These are phyloP conservation scores for Ameiurus melas DNA, from an alignment of 2,113 vertebrate genomes.

Conservation along the genomic window DNA sequence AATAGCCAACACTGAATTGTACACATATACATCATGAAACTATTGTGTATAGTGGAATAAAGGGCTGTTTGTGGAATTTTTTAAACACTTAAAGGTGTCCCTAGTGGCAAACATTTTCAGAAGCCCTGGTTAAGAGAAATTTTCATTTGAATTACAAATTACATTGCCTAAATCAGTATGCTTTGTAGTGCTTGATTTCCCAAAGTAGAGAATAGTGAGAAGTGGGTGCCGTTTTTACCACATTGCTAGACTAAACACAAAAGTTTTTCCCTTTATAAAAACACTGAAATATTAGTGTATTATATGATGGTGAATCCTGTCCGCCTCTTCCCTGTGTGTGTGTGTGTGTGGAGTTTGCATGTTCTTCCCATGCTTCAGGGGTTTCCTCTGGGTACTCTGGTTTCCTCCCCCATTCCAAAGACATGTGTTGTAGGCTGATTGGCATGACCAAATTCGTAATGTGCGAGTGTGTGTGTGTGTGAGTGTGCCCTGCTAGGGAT, in stretches of 20 bases:
- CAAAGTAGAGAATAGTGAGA: neutral
- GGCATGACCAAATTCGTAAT: no score
- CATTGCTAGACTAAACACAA: neutral
- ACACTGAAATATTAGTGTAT: neutral
- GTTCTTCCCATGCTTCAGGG: no score
- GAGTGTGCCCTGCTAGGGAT: no score
- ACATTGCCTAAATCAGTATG: neutral
- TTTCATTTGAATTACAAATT: neutral
- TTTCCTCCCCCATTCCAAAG: no score
- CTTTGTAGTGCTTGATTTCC: neutral
- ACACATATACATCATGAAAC: neutral
- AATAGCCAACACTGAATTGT: neutral
- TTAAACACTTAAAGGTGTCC: neutral
- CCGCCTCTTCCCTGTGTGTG: no score
- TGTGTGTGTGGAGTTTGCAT: no score
- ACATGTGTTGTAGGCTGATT: no score
- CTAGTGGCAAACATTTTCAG: neutral
- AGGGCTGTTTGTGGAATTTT: neutral
- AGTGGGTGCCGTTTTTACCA: neutral
- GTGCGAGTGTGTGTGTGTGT: no score
- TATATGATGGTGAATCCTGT: no score
- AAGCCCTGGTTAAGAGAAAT: neutral
- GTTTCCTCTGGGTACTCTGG: no score
- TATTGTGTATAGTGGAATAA: neutral
- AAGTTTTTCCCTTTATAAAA: neutral